These are phyloP conservation scores for Virgularia gustaviana DNA, from an alignment of 92 coral and sea anemone species.

Conservation along the genomic window DNA sequence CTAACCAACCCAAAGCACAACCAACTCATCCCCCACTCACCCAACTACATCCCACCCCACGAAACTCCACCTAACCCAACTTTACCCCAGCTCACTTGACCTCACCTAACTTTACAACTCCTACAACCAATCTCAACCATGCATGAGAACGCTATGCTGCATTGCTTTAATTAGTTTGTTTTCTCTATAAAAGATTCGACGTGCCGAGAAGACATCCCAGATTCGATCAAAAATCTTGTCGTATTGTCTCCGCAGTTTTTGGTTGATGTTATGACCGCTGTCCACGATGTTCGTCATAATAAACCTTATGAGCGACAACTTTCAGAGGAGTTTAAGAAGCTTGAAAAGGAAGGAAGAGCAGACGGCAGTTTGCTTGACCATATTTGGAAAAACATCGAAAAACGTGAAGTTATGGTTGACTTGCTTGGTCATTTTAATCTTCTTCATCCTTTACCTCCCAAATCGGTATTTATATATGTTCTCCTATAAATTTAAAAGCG, in stretches of 20 bases:
- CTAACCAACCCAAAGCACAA: not conserved
- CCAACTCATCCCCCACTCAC: not conserved
- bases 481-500: no score
- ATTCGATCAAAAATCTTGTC: constrained; percentile 31
- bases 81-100: not conserved
- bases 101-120: not conserved
- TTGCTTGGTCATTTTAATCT: constrained; percentile 56
- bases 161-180: not conserved
- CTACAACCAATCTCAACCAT: no score
- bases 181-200: constrained; percentile 4
- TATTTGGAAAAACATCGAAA: constrained; percentile 32
- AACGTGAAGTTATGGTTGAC: constrained; percentile 50
- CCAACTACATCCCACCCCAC: not conserved
- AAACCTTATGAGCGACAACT: constrained; percentile 30
- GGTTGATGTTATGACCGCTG: constrained; percentile 50
- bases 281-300: constrained; percentile 45
- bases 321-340: constrained; percentile 38
- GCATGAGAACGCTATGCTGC: no score
- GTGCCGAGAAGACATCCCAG: not conserved
- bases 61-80: not conserved
- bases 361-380: constrained; percentile 17
- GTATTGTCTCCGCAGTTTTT: constrained; percentile 44
- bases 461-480: not conserved
- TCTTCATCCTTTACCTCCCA: constrained; percentile 53
- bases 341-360: constrained; percentile 32